A percentile compares a stretch with the other conserved stretches of the same genome.
Evolutionary conservation across 2,797 vertebrate genomes (phyloP).

Genomic region (Manis javanica): DNA sequence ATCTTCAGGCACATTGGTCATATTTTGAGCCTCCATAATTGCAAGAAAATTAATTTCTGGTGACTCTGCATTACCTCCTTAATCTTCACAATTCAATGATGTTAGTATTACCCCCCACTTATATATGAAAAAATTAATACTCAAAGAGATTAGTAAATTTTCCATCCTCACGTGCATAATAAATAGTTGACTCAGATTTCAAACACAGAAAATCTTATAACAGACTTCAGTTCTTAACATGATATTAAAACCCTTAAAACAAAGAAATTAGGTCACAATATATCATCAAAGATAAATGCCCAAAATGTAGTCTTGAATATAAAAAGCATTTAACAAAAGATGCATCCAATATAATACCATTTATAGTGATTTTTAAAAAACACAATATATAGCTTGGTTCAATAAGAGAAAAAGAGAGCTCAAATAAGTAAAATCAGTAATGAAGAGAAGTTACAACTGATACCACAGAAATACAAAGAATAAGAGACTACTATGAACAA

Average conservation of each 20-base stretch:
- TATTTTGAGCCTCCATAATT: background rate
- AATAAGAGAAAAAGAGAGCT: no score
- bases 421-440: no score
- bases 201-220: background rate
- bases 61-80: background rate
- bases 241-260: background rate
- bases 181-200: background rate
- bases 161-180: background rate
- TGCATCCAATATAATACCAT: background rate
- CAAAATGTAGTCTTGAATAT: background rate
- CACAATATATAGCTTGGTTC: background rate
- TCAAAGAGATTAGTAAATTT: background rate
- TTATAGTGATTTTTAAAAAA: slow-evolving; percentile 36
- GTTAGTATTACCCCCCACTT: background rate
- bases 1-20: background rate
- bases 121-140: background rate
- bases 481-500: no score
- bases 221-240: background rate
- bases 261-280: background rate
- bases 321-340: background rate
- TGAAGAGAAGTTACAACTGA: no score
- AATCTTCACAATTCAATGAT: background rate
- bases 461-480: no score
- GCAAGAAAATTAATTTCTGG: background rate
- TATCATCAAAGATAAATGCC: background rate